Percentiles rank a stretch among this genome's conserved stretches.
These are phyloP conservation scores for Zaprionus tsacasi DNA, from an alignment of 1,140 invertebrate species.

Conservation along the genomic window DNA sequence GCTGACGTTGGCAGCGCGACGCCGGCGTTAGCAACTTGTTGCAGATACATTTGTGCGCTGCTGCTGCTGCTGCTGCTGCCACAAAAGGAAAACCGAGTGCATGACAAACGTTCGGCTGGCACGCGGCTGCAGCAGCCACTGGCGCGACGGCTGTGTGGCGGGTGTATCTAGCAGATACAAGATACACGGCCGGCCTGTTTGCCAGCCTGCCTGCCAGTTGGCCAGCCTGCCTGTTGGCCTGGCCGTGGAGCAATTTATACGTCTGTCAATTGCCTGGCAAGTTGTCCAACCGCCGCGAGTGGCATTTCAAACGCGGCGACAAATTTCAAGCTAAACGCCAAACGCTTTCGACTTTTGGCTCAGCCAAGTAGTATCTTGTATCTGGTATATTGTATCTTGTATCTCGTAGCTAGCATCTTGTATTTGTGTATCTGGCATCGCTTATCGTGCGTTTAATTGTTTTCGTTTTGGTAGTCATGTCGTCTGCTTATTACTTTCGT, in stretches of 20 bases:
- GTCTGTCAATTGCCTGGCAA: slow-evolving; percentile 70
- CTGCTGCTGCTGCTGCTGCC: slow-evolving; percentile 37
- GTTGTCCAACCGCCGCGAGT: slow-evolving; percentile 51
- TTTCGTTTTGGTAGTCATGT: slow-evolving; percentile 72
- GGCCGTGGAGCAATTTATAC: slow-evolving; percentile 71
- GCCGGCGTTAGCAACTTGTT: slow-evolving; percentile 72
- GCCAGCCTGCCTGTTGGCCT: slow-evolving; percentile 12
- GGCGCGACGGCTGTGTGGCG: slow-evolving; percentile 17
- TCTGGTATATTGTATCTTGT: slow-evolving; percentile 73
- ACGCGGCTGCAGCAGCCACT: slow-evolving; percentile 49
- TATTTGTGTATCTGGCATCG: slow-evolving; percentile 26
- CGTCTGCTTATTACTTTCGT: slow-evolving; percentile 72
- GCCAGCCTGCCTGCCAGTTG: slow-evolving; percentile 13
- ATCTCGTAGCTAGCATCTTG: slow-evolving; percentile 32
- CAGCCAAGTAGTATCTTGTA: slow-evolving; percentile 50
- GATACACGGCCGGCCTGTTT: slow-evolving; percentile 49
- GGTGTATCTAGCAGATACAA: slow-evolving; percentile 60
- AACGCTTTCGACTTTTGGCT: slow-evolving; percentile 63
- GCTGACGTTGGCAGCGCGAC: slow-evolving; percentile 7
- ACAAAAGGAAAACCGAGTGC: slow-evolving; percentile 76
- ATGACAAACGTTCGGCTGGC: slow-evolving; percentile 76
- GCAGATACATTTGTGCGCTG: slow-evolving; percentile 68
- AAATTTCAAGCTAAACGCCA: slow-evolving; percentile 76
- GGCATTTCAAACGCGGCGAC: slow-evolving; percentile 65
- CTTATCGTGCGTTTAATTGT: slow-evolving; percentile 78